Percentiles rank a stretch among this genome's conserved stretches.
phyloP scores from a whole-genome alignment of 2,797 vertebrate genomes.

The Sternarchorhynchus goeldii region DNA sequence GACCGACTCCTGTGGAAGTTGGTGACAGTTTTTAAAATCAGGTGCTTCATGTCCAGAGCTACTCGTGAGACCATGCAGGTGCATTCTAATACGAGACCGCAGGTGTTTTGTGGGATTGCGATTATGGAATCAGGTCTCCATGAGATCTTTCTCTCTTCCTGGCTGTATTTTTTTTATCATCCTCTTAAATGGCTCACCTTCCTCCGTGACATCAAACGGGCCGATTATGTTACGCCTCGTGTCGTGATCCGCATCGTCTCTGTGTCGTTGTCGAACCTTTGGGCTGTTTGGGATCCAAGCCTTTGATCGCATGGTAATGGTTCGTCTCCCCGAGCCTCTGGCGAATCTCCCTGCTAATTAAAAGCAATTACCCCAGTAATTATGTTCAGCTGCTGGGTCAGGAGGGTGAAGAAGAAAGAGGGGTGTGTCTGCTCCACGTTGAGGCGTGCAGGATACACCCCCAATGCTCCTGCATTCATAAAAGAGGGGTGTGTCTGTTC shows the following conservation, averaged over 20 bases:
- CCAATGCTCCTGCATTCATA: too few species aligned
- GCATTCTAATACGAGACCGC: conserved; percentile 19
- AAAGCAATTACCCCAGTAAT: conserved; percentile 44
- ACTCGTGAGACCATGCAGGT: not conserved
- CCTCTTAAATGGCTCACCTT: conserved; percentile 39
- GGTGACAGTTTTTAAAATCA: conserved; percentile 5
- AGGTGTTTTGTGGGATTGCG: conserved; percentile 26
- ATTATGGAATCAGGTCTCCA: conserved; percentile 28
- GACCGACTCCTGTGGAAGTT: not conserved
- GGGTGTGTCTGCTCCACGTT: not conserved
- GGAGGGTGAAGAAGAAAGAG: not conserved
- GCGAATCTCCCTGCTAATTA: conserved; percentile 39
- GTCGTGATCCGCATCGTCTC: conserved; percentile 19
- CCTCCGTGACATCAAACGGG: conserved; percentile 8
- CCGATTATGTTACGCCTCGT: not conserved
- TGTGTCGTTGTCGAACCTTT: conserved; percentile 7
- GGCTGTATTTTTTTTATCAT: not conserved
- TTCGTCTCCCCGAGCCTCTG: conserved; percentile 22
- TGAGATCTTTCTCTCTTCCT: not conserved
- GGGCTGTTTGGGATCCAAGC: conserved; percentile 29
- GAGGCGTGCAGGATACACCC: too few species aligned
- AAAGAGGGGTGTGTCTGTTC: too few species aligned
- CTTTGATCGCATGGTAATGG: conserved; percentile 38
- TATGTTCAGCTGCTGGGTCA: conserved; percentile 6
- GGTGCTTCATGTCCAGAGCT: conserved; percentile 13